phyloP scores from a whole-genome alignment of 2,797 vertebrate genomes.

The Valencia hispanica region DNA sequence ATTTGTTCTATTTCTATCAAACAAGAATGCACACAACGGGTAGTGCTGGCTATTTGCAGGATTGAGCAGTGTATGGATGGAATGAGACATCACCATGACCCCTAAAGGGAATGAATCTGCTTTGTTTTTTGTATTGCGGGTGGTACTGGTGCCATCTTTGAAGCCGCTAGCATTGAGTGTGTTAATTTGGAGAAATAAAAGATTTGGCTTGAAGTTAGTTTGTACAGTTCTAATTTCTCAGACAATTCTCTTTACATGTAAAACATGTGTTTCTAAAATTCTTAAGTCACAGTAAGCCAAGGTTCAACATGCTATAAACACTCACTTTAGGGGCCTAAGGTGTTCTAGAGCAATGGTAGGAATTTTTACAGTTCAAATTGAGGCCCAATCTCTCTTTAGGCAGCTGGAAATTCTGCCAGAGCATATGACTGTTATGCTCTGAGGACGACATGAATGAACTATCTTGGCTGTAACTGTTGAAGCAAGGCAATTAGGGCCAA shows the following conservation, averaged over 20 bases:
- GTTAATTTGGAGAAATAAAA: background rate
- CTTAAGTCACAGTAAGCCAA: slow-evolving; percentile 39
- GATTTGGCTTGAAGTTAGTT: background rate
- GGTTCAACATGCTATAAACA: slow-evolving; percentile 42
- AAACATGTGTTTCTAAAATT: slow-evolving; percentile 42
- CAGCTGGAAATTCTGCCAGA: slow-evolving; percentile 55
- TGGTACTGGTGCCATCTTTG: background rate
- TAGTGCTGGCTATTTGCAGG: background rate
- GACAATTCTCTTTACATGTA: slow-evolving; percentile 9
- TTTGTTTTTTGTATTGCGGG: background rate
- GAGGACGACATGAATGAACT: slow-evolving; percentile 23
- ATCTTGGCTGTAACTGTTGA: slow-evolving; percentile 26
- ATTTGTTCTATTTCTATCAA: background rate
- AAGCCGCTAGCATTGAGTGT: background rate
- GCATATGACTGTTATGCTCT: slow-evolving; percentile 47
- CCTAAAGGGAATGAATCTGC: background rate
- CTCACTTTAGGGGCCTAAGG: slow-evolving; percentile 24
- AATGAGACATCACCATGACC: background rate
- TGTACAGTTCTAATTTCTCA: no score
- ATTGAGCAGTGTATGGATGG: background rate
- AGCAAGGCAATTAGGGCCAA: slow-evolving; percentile 16
- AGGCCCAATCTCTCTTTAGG: slow-evolving; percentile 33
- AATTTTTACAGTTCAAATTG: slow-evolving; percentile 68
- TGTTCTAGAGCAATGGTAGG: slow-evolving; percentile 52
- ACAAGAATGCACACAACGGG: background rate